Percentiles rank a stretch among this genome's conserved stretches.
Conservation (phyloP, 2,113 vertebrate species). For the Pristiophorus japonicus region DNA sequence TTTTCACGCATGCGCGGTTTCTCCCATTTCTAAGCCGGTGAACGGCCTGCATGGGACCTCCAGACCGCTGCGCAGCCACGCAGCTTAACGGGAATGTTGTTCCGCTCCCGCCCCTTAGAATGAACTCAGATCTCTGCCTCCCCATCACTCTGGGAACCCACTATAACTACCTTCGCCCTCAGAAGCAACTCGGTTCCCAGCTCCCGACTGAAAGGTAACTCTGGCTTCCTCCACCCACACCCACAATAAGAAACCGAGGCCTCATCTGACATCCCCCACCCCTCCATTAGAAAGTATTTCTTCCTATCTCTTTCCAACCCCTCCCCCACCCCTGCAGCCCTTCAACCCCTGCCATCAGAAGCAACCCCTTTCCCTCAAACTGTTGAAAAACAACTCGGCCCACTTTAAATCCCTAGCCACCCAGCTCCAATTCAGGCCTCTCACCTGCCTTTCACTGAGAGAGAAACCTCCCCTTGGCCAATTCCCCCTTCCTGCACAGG, state of each 20-base stretch:
- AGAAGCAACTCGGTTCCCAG: neutral
- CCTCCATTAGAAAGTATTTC: neutral
- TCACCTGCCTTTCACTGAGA: neutral
- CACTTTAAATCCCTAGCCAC: neutral
- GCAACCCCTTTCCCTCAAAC: neutral
- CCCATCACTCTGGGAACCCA: neutral
- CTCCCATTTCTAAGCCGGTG: no score
- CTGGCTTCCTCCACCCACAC: neutral
- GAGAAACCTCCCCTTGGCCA: neutral
- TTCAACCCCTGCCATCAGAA: neutral
- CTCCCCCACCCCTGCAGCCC: no score
- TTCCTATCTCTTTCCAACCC: neutral
- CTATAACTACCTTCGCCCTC: neutral
- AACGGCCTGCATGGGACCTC: no score
- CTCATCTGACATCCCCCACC: neutral
- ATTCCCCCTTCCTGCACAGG: neutral
- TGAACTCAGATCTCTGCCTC: neutral
- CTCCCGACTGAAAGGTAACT: neutral
- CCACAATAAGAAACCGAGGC: neutral
- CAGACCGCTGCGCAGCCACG: no score
- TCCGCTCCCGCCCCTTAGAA: neutral
- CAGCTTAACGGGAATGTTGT: no score
- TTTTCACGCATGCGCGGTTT: no score
- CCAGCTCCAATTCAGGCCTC: neutral
- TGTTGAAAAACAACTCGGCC: neutral